Evolutionary conservation across 2,888 invertebrate species (phyloP).

Genomic region (Deilephila porcellus): DNA sequence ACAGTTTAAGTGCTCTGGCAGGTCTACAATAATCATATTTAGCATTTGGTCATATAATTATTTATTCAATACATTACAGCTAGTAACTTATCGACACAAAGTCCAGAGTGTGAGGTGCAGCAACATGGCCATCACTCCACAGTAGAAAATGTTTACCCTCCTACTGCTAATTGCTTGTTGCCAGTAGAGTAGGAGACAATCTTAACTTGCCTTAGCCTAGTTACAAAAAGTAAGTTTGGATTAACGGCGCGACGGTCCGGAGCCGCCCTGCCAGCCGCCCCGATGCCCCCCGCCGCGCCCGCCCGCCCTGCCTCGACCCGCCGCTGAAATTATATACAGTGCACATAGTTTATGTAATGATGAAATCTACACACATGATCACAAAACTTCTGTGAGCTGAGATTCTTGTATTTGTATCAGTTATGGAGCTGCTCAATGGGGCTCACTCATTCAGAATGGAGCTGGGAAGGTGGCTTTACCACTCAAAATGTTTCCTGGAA

Average conservation of each 20-base stretch:
- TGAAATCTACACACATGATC: neutral
- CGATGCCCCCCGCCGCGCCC: constrained; percentile 82
- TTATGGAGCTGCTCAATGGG: too few species aligned
- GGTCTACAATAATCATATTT: too few species aligned
- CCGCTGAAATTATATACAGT: constrained; percentile 67
- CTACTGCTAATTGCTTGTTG: neutral
- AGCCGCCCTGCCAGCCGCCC: constrained; percentile 88
- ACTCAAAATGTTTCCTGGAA: too few species aligned
- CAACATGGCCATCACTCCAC: neutral
- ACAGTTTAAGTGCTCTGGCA: too few species aligned
- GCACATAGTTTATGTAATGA: too few species aligned
- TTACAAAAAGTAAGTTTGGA: constrained; percentile 25
- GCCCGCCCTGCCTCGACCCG: constrained; percentile 86
- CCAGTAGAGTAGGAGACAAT: constrained; percentile 8
- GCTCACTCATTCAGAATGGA: too few species aligned
- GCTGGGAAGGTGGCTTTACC: too few species aligned
- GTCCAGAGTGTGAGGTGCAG: neutral
- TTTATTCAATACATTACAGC: too few species aligned
- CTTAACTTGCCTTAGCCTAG: constrained; percentile 28
- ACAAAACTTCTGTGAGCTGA: too few species aligned
- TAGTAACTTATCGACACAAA: too few species aligned
- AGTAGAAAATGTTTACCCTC: neutral
- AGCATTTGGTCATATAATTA: too few species aligned
- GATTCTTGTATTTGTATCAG: too few species aligned
- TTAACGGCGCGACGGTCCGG: constrained; percentile 80